phyloP scores from a whole-genome alignment of 1,140 invertebrate species.

The Oscheius sp. region DNA sequence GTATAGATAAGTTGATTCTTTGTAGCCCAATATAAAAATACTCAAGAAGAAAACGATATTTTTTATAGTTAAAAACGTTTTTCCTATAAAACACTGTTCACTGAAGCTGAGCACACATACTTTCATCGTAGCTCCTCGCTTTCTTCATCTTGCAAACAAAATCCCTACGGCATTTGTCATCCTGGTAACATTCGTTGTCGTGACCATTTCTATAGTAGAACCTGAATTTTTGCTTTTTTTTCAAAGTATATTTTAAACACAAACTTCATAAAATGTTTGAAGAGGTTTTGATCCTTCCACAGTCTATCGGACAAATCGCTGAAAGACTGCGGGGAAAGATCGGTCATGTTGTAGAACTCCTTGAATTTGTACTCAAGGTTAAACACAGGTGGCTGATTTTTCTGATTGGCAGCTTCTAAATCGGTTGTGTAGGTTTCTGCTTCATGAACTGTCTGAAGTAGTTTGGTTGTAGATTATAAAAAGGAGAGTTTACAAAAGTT shows the following conservation, averaged over 20 bases:
- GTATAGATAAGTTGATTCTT: no score
- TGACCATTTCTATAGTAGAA: conserved; percentile 14
- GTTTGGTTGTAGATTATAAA: not conserved
- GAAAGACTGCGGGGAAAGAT: conserved; percentile 28
- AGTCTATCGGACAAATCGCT: conserved; percentile 22
- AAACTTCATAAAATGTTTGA: conserved; percentile 20
- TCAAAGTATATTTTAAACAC: no score
- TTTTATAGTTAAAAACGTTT: no score
- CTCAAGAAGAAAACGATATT: no score
- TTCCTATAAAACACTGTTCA: no score
- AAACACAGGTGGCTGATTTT: conserved; percentile 22
- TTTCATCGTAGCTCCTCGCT: conserved; percentile 29
- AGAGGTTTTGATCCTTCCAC: conserved; percentile 16
- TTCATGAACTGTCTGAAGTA: conserved; percentile 25
- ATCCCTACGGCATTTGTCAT: conserved; percentile 2
- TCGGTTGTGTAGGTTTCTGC: conserved; percentile 29
- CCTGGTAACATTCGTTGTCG: conserved; percentile 25
- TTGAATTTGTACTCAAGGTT: conserved; percentile 10
- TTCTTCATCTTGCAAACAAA: conserved; percentile 31
- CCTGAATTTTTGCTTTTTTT: not conserved
- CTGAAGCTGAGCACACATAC: conserved; percentile 21
- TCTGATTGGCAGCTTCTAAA: conserved; percentile 17
- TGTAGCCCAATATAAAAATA: no score
- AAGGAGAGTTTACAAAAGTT: conserved; percentile 34
- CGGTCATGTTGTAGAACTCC: conserved; percentile 18